Conservation (phyloP, 2,797 vertebrate genomes). For the Acomys russatus region DNA sequence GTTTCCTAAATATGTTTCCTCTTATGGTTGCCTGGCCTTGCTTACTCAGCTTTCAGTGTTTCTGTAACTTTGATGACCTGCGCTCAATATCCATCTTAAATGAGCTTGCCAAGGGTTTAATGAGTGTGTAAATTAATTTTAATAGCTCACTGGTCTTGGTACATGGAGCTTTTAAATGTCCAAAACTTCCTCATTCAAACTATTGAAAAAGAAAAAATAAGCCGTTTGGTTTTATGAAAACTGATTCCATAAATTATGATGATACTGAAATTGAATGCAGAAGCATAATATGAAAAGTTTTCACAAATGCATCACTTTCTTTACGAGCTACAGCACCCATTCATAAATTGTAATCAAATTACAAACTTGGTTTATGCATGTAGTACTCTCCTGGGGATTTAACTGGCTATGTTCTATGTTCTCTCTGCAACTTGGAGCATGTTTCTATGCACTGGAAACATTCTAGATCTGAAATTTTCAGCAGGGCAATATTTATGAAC, state of each 20-base stretch:
- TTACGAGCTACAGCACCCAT: background rate
- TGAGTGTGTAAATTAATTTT: background rate
- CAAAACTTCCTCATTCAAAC: background rate
- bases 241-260: background rate
- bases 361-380: background rate
- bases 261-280: background rate
- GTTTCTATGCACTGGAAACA: background rate
- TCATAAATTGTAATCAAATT: background rate
- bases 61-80: background rate
- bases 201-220: background rate
- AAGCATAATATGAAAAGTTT: background rate
- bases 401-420: background rate
- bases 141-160: background rate
- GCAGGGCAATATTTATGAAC: background rate
- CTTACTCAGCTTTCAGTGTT: background rate
- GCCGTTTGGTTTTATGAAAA: background rate
- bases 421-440: background rate
- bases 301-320: background rate
- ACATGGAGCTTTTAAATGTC: background rate
- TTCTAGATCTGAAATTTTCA: background rate
- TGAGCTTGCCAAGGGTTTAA: background rate
- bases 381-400: background rate
- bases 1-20: background rate
- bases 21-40: background rate
- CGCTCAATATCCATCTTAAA: background rate